Evolutionary conservation across 2,888 invertebrate genomes (phyloP).

Genomic region (Lapara coniferarum): DNA sequence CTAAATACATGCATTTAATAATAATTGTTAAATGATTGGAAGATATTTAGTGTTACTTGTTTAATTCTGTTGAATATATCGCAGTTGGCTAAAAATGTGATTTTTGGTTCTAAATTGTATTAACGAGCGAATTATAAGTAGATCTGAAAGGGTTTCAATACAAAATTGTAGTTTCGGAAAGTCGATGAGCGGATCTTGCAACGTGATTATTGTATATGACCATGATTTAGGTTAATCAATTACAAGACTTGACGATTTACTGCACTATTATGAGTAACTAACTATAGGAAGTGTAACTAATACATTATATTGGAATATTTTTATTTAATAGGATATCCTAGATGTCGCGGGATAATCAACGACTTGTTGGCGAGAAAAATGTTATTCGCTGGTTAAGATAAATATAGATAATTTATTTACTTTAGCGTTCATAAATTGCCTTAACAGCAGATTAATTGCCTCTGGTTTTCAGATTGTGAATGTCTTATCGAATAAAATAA

Average conservation of each 20-base stretch:
- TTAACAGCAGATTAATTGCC: conserved; percentile 75
- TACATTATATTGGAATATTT: conserved; percentile 56
- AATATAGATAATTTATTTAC: conserved; percentile 77
- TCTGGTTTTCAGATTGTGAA: conserved; percentile 76
- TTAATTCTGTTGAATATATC: conserved; percentile 67
- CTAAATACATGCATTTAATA: conserved; percentile 78
- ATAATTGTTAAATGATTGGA: conserved; percentile 75
- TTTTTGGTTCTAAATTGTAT: conserved; percentile 37
- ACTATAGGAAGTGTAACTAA: conserved; percentile 52
- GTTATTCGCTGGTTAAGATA: conserved; percentile 63
- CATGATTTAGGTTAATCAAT: conserved; percentile 61
- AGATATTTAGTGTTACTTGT: conserved; percentile 78
- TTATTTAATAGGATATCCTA: conserved; percentile 56
- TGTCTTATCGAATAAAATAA: conserved; percentile 80
- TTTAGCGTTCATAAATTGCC: conserved; percentile 75
- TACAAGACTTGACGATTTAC: conserved; percentile 64
- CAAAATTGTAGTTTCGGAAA: conserved; percentile 33
- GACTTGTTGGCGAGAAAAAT: conserved; percentile 65
- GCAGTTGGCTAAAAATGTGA: conserved; percentile 50
- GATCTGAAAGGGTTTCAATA: conserved; percentile 43
- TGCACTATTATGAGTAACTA: conserved; percentile 42
- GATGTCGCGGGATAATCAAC: conserved; percentile 52
- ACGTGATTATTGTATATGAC: conserved; percentile 43
- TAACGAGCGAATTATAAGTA: conserved; percentile 38
- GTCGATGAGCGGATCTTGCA: conserved; percentile 23